phyloP scores from a whole-genome alignment of 2,113 vertebrate genomes.

The Proterorhinus semilunaris region DNA sequence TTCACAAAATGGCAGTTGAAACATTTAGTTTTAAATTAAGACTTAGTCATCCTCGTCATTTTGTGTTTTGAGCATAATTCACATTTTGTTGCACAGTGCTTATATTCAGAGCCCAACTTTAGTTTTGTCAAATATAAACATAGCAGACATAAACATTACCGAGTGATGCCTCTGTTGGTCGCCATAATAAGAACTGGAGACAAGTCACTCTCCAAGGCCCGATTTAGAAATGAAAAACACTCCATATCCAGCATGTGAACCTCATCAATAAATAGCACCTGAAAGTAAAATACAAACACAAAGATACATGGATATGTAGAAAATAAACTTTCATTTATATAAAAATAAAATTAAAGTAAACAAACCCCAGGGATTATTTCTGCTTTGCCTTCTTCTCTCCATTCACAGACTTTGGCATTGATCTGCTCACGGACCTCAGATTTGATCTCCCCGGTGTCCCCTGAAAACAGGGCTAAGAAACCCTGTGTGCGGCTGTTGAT shows the following conservation, averaged over 20 bases:
- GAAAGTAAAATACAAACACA: slow-evolving; percentile 5
- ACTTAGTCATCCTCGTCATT: too few species aligned
- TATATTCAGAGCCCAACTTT: too few species aligned
- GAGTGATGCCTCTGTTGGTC: slow-evolving; percentile 91
- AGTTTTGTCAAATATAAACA: background rate
- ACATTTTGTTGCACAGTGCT: too few species aligned
- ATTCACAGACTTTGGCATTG: slow-evolving; percentile 92
- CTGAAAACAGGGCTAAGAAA: slow-evolving; percentile 92
- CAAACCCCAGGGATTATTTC: slow-evolving; percentile 90
- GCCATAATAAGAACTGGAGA: slow-evolving; percentile 93
- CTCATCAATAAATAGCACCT: slow-evolving; percentile 95
- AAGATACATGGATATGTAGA: background rate
- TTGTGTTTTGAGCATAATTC: too few species aligned
- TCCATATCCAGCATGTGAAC: slow-evolving; percentile 96
- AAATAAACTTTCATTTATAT: background rate
- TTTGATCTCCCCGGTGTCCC: slow-evolving; percentile 93
- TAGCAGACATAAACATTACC: slow-evolving; percentile 62
- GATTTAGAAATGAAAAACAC: slow-evolving; percentile 93
- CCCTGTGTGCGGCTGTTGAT: slow-evolving; percentile 96
- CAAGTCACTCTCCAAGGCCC: slow-evolving; percentile 89
- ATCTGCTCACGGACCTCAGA: slow-evolving; percentile 93
- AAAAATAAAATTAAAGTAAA: background rate
- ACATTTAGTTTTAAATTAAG: too few species aligned
- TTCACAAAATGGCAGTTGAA: too few species aligned
- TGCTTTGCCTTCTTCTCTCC: slow-evolving; percentile 92